A percentile compares a stretch with the other conserved stretches of the same genome.
These are phyloP conservation scores for Ornithoptera priamus DNA, from an alignment of 2,888 invertebrate genomes.

Conservation along the genomic window DNA sequence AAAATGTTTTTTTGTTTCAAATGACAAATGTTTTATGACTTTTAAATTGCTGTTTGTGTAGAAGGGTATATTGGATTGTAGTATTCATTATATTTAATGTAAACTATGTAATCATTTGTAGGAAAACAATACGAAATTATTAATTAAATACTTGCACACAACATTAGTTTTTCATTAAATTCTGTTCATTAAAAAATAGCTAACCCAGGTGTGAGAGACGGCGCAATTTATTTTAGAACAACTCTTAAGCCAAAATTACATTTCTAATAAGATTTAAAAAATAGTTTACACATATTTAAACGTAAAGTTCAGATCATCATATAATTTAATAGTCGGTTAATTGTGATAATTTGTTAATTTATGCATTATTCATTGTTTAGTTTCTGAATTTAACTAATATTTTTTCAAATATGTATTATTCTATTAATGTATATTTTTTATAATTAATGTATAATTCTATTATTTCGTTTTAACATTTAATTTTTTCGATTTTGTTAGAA, in stretches of 20 bases:
- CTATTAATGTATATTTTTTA: too few species aligned
- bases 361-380: too few species aligned
- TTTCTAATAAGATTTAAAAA: too few species aligned
- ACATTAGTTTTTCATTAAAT: neutral
- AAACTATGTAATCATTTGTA: constrained; percentile 1
- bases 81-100: neutral
- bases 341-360: too few species aligned
- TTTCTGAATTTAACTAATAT: too few species aligned
- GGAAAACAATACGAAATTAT: neutral
- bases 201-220: neutral
- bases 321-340: too few species aligned
- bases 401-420: too few species aligned
- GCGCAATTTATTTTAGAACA: neutral
- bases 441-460: too few species aligned
- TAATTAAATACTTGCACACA: neutral
- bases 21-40: neutral
- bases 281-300: too few species aligned
- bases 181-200: neutral
- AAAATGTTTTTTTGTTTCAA: neutral
- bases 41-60: neutral
- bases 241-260: neutral
- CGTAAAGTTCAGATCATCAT: too few species aligned
- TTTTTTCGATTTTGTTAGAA: too few species aligned
- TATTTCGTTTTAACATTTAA: too few species aligned
- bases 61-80: neutral